Base-by-base conservation (phyloP, 2,113 vertebrate genomes). In the Neolamprologus modestus region DNA sequence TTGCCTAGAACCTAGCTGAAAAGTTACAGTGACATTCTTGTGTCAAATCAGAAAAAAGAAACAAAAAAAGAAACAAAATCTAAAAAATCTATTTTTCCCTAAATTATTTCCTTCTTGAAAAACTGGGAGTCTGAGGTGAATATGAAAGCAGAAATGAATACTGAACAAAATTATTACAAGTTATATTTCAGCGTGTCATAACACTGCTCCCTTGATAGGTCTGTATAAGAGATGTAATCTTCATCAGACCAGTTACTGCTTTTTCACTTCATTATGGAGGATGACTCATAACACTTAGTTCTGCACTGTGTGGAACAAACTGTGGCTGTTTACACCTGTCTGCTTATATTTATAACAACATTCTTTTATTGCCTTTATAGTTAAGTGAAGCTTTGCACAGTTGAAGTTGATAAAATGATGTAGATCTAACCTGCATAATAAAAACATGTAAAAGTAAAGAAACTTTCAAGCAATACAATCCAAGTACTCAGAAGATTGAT, bases 51-150 rank as follows among this genome's bases (percentile, higher is more conserved):
- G 68, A 26, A 26, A 73, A 47, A 50, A 50, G 4, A 76, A 8
- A 47, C 2, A 76, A 11, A 45, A 2, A 4, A 21, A 14, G 1
- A 2, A 1, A 0, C 2, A 8, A 5, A 73, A 73, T 26, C 8
- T 26, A 45, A 16, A 26, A 26, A 16, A 50, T 12, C 5, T 12
- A 78, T 50, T 26, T 78, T 50, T 19, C 2, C 26, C 2, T 52
- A 52, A 52, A 33, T 78, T 13, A 12, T 78, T 33, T 78, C 73
- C 9, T n/a, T 50, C 24, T 78, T 28, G 9, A 78, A 31, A 78
- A 28, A 50, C 4, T 76, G 9, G 24, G 42, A 47, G 9, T 12
- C 42, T 31, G 26, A 50, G 26, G 26, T 50, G 7, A 78, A 50
- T 6, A 33, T 50, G 42, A 3, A 50, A 31, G 26, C 73, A 31